Percentiles rank a stretch among this genome's conserved stretches.
phyloP scores from a whole-genome alignment of 2,888 invertebrate genomes.

The Trachelus stipa region DNA sequence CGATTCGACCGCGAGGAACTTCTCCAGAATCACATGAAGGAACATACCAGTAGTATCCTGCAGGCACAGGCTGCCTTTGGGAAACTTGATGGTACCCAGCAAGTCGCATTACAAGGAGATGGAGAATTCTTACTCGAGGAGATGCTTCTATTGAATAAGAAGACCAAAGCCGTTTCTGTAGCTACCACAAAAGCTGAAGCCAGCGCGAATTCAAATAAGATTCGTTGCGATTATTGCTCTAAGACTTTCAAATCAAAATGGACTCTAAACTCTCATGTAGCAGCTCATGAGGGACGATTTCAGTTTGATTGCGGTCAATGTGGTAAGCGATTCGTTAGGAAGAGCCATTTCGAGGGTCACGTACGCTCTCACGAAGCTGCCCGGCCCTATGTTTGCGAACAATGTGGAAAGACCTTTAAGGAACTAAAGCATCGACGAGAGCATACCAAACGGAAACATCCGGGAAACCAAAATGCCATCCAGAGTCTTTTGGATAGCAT shows the following conservation, averaged over 20 bases:
- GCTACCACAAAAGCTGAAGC: background rate
- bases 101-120: background rate
- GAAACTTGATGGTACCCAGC: background rate
- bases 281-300: slow-evolving; percentile 63
- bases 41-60: slow-evolving; percentile 46
- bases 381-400: slow-evolving; percentile 61
- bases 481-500: slow-evolving; percentile 59
- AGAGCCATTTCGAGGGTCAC: slow-evolving; percentile 65
- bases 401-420: slow-evolving; percentile 63
- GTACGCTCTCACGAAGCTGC: slow-evolving; percentile 62
- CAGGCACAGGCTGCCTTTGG: slow-evolving; percentile 30
- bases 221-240: slow-evolving; percentile 61
- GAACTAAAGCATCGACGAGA: slow-evolving; percentile 63
- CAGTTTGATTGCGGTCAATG: slow-evolving; percentile 64
- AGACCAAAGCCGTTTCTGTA: slow-evolving; percentile 8
- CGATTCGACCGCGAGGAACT: slow-evolving; percentile 39
- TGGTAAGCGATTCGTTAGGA: slow-evolving; percentile 64
- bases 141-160: slow-evolving; percentile 56
- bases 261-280: slow-evolving; percentile 63
- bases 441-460: slow-evolving; percentile 61
- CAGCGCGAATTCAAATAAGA: slow-evolving; percentile 36
- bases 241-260: slow-evolving; percentile 64
- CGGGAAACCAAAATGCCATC: slow-evolving; percentile 54
- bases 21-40: slow-evolving; percentile 50
- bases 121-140: slow-evolving; percentile 57